A percentile compares a stretch with the other conserved stretches of the same genome.
These are phyloP conservation scores for Drosophila equinoxialis DNA, from an alignment of 1,140 invertebrate genomes.

Conservation along the genomic window DNA sequence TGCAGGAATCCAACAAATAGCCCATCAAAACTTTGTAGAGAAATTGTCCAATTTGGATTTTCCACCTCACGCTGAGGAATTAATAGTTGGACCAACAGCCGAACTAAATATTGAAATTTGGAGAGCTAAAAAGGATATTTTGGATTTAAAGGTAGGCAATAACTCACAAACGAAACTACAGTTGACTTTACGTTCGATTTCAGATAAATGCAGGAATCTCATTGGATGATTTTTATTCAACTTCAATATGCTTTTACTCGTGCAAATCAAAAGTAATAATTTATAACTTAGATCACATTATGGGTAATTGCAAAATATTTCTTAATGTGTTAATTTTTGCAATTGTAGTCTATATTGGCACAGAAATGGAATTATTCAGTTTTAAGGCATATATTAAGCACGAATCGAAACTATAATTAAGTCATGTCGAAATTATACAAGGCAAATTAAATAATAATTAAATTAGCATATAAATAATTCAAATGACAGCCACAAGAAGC, in stretches of 20 bases:
- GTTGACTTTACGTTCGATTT: not conserved
- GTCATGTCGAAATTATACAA: constrained; percentile 43
- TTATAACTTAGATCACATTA: constrained; percentile 4
- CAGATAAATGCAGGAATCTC: constrained; percentile 32
- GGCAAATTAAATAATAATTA: constrained; percentile 76
- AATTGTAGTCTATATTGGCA: constrained; percentile 28
- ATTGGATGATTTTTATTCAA: constrained; percentile 7
- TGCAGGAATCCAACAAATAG: constrained; percentile 38
- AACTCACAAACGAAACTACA: not conserved
- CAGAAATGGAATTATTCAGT: constrained; percentile 32
- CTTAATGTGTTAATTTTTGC: constrained; percentile 28
- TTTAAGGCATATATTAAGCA: constrained; percentile 19
- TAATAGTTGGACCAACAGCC: not conserved
- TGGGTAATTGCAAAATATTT: constrained; percentile 22
- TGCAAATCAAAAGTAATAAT: not conserved
- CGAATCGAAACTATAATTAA: constrained; percentile 23
- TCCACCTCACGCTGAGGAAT: not conserved
- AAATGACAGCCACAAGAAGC: constrained; percentile 50
- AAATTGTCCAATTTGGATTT: constrained; percentile 29
- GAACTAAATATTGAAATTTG: not conserved
- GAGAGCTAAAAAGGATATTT: constrained; percentile 8
- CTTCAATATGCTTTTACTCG: constrained; percentile 29
- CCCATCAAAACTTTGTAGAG: constrained; percentile 20
- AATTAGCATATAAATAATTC: constrained; percentile 74
- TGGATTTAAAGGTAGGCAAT: constrained; percentile 34